Base-by-base conservation (phyloP, 2,797 vertebrate species). In the Sebastes trivittatus region DNA sequence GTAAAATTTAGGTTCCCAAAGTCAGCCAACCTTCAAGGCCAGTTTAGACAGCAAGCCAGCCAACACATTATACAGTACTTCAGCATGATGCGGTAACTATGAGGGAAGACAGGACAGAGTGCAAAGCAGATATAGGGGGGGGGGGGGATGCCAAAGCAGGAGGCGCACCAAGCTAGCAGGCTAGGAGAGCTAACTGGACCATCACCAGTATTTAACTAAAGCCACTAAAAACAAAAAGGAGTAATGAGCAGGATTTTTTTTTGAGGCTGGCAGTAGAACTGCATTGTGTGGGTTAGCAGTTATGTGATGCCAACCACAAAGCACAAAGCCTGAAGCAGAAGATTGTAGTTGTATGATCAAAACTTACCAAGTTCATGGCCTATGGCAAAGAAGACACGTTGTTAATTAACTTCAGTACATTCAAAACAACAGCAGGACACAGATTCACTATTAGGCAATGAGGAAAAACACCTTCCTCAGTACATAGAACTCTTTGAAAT, bases 301-400 rank as follows among this genome's bases (percentile, higher is more conserved):
- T 86, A 90, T 85, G 84, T 90, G 86, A 91, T 86, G 91, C 87
- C 94, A 92, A 88, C 90, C 88, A 87, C 90, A 86, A 86, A 94
- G 88, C 91, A 90, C 84, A 91, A 90, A 93, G 90, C 92, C 93
- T 93, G 78, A 93, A 95, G 91, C 90, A 90, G 77, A 93, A 88
- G 87, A 92, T 91, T 93, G 91, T 67, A 94, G 82, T 84, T 86
- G 80, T 78, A 71, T 88, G 90, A 91, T 91, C 86, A 92, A 91
- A 93, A 95, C 96, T 96, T 96, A 96, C 96, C 96, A 96, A 94
- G 92, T 96, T 96, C 96, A 96, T 96, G 92, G 96, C 95, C 96
- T 96, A 95, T 52, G 88, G 92, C 90, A 95, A 93, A 94, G 90
- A 86, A 95, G 90, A 94, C 92, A 96, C 78, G 91, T 88, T 75